Percentiles rank a stretch among this genome's conserved stretches.
Evolutionary conservation across 2,113 vertebrate genomes (phyloP).

Genomic region (Chinchilla lanigera): DNA sequence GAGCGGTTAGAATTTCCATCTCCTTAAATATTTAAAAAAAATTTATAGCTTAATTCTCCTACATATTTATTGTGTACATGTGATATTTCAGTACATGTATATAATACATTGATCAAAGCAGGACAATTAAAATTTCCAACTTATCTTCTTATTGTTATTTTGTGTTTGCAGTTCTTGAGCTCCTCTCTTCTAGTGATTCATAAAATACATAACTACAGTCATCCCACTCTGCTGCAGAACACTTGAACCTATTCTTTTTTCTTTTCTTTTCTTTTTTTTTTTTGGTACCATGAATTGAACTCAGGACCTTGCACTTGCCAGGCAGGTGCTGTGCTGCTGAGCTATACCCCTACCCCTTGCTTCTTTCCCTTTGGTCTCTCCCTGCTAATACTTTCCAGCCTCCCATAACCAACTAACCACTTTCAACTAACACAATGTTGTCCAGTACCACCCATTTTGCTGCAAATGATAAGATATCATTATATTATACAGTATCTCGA

Average conservation of each 20-base stretch:
- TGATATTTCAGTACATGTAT: background rate
- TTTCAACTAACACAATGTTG: background rate
- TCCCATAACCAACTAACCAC: background rate
- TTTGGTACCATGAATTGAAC: too few species aligned
- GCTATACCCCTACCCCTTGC: too few species aligned
- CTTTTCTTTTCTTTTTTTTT: too few species aligned
- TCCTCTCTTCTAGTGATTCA: background rate
- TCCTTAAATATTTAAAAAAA: background rate
- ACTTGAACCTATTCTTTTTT: background rate
- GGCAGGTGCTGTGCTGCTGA: too few species aligned
- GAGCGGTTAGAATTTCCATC: background rate
- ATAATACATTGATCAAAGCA: background rate
- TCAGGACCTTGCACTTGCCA: too few species aligned
- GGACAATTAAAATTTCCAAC: background rate
- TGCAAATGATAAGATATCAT: background rate
- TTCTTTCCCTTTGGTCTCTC: background rate
- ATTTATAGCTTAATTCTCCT: too few species aligned
- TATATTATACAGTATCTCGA: background rate
- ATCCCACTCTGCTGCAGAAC: background rate
- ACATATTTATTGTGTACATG: background rate
- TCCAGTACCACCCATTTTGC: background rate
- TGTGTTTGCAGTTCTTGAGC: background rate
- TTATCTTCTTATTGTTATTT: background rate
- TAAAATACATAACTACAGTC: background rate
- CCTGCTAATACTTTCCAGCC: background rate